Evolutionary conservation across 2,888 invertebrate species (phyloP).

Genomic region (Cheilosia variabilis): DNA sequence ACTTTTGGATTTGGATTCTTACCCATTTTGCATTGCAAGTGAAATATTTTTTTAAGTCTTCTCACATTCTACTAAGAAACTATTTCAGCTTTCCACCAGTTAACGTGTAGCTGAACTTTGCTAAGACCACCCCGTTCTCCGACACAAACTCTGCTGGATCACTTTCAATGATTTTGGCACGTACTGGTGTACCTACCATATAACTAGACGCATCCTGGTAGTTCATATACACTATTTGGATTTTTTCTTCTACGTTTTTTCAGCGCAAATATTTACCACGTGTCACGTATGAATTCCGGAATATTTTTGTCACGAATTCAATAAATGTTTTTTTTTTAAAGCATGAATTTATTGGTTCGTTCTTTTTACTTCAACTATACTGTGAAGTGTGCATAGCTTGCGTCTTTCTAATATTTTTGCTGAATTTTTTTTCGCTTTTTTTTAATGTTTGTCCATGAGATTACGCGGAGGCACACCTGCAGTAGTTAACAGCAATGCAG

Average conservation of each 20-base stretch:
- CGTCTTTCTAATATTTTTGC: conserved; percentile 52
- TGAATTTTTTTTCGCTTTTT: conserved; percentile 4
- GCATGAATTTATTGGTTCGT: conserved; percentile 52
- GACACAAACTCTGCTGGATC: conserved; percentile 32
- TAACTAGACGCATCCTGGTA: background rate
- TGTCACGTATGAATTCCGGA: conserved; percentile 68
- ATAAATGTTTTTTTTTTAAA: conserved; percentile 62
- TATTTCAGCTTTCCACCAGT: background rate
- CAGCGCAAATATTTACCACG: conserved; percentile 72
- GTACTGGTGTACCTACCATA: conserved; percentile 28
- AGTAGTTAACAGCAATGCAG: conserved; percentile 52
- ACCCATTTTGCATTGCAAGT: too few relatives aligned
- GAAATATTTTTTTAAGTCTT: too few relatives aligned
- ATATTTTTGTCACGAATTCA: conserved; percentile 75
- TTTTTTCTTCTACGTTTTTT: conserved; percentile 5
- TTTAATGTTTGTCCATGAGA: conserved; percentile 48
- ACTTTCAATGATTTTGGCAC: conserved; percentile 61
- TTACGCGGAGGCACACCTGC: conserved; percentile 46
- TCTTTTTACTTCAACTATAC: conserved; percentile 5
- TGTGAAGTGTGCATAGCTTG: conserved; percentile 9
- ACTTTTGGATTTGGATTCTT: too few relatives aligned
- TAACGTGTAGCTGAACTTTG: conserved; percentile 14
- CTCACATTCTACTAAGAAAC: background rate
- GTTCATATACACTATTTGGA: background rate
- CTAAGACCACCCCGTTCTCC: conserved; percentile 4